Percentiles rank a stretch among this genome's conserved stretches.
Conservation (phyloP, 2,797 vertebrate genomes). For the Microcaecilia unicolor region DNA sequence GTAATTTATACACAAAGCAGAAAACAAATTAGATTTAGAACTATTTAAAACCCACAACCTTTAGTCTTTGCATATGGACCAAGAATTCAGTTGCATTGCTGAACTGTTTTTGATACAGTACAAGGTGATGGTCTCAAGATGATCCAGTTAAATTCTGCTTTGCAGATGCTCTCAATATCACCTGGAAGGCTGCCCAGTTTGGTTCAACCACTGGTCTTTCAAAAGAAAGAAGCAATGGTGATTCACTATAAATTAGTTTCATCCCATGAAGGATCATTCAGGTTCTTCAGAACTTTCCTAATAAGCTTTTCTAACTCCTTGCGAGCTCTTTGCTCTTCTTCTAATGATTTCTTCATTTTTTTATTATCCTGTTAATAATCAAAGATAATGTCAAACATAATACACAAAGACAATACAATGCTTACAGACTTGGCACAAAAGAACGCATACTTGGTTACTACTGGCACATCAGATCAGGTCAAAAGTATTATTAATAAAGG, state of each 20-base stretch:
- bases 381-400: background rate
- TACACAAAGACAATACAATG: background rate
- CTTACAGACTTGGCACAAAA: too few relatives aligned
- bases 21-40: conserved; percentile 31
- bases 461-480: too few relatives aligned
- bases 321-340: conserved; percentile 90
- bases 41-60: conserved; percentile 26
- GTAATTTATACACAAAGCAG: conserved; percentile 44
- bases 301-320: conserved; percentile 92
- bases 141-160: conserved; percentile 47
- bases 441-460: too few relatives aligned
- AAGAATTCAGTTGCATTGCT: conserved; percentile 28
- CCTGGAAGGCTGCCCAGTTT: conserved; percentile 28
- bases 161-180: conserved; percentile 38
- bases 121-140: conserved; percentile 18
- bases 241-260: conserved; percentile 87
- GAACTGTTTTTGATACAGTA: conserved; percentile 28
- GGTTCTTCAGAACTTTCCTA: conserved; percentile 84
- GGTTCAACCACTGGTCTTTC: conserved; percentile 40
- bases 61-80: conserved; percentile 20
- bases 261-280: conserved; percentile 94
- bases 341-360: conserved; percentile 91
- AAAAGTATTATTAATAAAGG: too few relatives aligned
- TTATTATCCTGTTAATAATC: conserved; percentile 77
- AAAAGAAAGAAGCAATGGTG: conserved; percentile 7